Percentiles rank a stretch among this genome's conserved stretches.
Conservation (phyloP, 2,888 invertebrate genomes). For the Synergus gifuensis region DNA sequence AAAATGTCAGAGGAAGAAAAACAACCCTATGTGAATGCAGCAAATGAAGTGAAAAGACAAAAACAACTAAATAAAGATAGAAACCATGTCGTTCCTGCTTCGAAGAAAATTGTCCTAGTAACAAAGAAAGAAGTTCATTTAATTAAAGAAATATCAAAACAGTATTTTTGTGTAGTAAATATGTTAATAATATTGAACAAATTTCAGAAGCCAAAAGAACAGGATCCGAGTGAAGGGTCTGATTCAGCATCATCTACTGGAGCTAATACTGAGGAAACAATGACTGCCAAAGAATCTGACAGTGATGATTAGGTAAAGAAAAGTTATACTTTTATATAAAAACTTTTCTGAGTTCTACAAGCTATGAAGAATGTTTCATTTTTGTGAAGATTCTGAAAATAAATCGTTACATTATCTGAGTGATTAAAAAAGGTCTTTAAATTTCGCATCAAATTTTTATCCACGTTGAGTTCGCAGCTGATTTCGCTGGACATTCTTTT, state of each 20-base stretch:
- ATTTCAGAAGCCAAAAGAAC: not conserved
- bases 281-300: not conserved
- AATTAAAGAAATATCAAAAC: not conserved
- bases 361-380: not conserved
- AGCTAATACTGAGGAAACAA: constrained; percentile 21
- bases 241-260: not conserved
- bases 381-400: not conserved
- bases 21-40: constrained; percentile 65
- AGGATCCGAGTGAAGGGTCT: not conserved
- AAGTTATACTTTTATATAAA: not conserved
- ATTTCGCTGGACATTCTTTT: too few species aligned
- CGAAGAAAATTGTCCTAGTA: not conserved
- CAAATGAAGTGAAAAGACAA: constrained; percentile 59
- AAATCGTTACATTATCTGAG: not conserved
- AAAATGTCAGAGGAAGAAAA: constrained; percentile 64
- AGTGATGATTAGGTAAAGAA: not conserved
- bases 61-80: constrained; percentile 42
- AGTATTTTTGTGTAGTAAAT: not conserved
- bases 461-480: too few species aligned
- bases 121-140: not conserved
- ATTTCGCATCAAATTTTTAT: too few species aligned
- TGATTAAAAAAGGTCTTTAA: not conserved
- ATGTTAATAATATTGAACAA: not conserved
- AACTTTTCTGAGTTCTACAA: not conserved
- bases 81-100: not conserved